Evolutionary conservation across 2,888 invertebrate species (phyloP).

Genomic region (Allygus modestus): DNA sequence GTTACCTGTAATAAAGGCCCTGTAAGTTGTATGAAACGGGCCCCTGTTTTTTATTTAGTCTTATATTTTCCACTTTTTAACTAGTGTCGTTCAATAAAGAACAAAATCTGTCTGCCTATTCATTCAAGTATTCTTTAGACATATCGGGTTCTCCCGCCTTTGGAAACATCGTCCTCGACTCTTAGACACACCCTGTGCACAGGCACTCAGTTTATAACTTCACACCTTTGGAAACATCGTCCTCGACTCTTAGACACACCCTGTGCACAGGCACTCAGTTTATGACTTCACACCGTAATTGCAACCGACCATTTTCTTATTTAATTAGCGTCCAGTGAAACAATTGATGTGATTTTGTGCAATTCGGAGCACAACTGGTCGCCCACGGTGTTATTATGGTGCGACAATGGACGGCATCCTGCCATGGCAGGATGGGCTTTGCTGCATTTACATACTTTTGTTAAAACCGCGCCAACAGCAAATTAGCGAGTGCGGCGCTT

Average conservation of each 20-base stretch:
- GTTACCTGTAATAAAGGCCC: too few relatives aligned
- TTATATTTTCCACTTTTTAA: too few relatives aligned
- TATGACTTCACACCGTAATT: too few relatives aligned
- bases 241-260: not conserved
- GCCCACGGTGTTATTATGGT: not conserved
- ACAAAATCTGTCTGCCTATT: too few relatives aligned
- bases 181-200: not conserved
- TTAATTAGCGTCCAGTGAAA: not conserved
- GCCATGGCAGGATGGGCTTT: not conserved
- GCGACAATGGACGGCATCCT: constrained; percentile 14
- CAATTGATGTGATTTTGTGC: not conserved
- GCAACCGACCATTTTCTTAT: not conserved
- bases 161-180: not conserved
- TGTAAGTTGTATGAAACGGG: too few relatives aligned
- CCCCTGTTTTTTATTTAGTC: too few relatives aligned
- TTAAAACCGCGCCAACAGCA: not conserved
- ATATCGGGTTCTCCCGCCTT: too few relatives aligned
- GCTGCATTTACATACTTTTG: constrained; percentile 30
- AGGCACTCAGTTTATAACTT: too few relatives aligned
- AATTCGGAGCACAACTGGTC: not conserved
- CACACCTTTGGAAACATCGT: too few relatives aligned
- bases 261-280: too few relatives aligned
- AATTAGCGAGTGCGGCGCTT: constrained; percentile 16
- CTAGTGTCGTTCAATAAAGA: too few relatives aligned
- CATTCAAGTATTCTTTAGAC: too few relatives aligned